Evolutionary conservation across 2,888 invertebrate genomes (phyloP).

Genomic region (Portevinia maculata): DNA sequence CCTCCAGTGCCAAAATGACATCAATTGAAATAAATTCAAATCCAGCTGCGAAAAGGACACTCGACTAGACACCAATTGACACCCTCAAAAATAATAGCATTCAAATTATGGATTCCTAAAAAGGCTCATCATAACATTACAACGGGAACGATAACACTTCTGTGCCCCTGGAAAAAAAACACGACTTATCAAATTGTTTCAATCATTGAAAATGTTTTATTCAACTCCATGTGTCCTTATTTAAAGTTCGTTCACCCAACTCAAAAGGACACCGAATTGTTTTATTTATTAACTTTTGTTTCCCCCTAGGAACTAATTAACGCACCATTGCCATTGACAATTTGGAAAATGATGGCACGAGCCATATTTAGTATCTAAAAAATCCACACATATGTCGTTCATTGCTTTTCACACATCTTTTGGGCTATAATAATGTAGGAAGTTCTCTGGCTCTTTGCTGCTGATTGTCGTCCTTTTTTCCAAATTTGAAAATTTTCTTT

Average conservation of each 20-base stretch:
- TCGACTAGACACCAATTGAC: neutral
- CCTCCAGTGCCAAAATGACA: too few relatives aligned
- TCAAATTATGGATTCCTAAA: slow-evolving; percentile 21
- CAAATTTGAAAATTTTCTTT: slow-evolving; percentile 41
- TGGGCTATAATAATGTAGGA: slow-evolving; percentile 27
- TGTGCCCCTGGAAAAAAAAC: slow-evolving; percentile 35
- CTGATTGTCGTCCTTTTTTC: slow-evolving; percentile 32
- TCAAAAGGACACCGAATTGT: slow-evolving; percentile 32
- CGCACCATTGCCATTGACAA: slow-evolving; percentile 46
- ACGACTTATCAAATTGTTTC: slow-evolving; percentile 24
- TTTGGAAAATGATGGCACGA: slow-evolving; percentile 62
- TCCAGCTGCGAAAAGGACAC: slow-evolving; percentile 10
- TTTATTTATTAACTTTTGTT: neutral
- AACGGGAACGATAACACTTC: slow-evolving; percentile 30
- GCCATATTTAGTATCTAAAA: slow-evolving; percentile 50
- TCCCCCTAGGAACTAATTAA: slow-evolving; percentile 67
- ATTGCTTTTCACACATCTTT: slow-evolving; percentile 22
- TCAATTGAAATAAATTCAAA: neutral
- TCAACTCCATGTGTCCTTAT: slow-evolving; percentile 25
- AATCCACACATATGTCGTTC: slow-evolving; percentile 57
- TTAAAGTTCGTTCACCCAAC: slow-evolving; percentile 57
- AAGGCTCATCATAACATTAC: slow-evolving; percentile 19
- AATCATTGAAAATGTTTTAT: neutral
- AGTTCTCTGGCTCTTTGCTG: slow-evolving; percentile 51
- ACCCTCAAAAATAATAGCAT: slow-evolving; percentile 1